Evolutionary conservation across 2,888 invertebrate species (phyloP).

Genomic region (Oscheius sp.): DNA sequence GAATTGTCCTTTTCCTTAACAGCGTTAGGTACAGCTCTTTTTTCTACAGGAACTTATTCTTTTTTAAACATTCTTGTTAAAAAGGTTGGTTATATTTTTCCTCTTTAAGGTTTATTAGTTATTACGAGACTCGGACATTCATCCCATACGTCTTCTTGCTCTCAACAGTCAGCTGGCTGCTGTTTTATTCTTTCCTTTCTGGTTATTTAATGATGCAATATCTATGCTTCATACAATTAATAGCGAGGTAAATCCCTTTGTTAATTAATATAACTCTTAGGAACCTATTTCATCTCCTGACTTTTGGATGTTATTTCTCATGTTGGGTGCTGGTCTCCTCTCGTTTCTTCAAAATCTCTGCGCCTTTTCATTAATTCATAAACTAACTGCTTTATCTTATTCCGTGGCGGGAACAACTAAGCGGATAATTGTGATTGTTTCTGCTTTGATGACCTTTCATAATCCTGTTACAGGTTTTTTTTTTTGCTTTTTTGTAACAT

Average conservation of each 20-base stretch:
- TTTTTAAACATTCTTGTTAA: slow-evolving; percentile 94
- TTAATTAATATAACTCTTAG: neutral
- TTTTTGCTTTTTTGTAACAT: neutral
- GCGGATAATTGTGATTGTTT: slow-evolving; percentile 83
- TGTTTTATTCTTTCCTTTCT: slow-evolving; percentile 84
- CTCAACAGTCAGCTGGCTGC: slow-evolving; percentile 77
- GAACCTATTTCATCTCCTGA: slow-evolving; percentile 35
- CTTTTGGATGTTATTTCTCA: slow-evolving; percentile 48
- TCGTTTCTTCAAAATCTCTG: slow-evolving; percentile 94
- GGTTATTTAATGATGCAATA: slow-evolving; percentile 80
- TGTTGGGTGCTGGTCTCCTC: slow-evolving; percentile 77
- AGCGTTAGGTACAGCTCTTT: slow-evolving; percentile 85
- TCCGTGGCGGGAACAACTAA: slow-evolving; percentile 95
- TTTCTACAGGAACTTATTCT: slow-evolving; percentile 89
- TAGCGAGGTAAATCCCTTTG: neutral
- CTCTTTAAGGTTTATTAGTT: slow-evolving; percentile 77
- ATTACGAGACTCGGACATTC: slow-evolving; percentile 85
- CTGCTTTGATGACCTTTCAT: slow-evolving; percentile 84
- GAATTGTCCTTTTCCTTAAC: slow-evolving; percentile 88
- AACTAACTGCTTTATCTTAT: slow-evolving; percentile 90
- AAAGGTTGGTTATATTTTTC: slow-evolving; percentile 83
- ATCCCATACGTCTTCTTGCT: slow-evolving; percentile 86
- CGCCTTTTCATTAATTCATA: slow-evolving; percentile 89
- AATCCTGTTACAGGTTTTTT: slow-evolving; percentile 85
- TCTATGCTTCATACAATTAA: slow-evolving; percentile 18